Conservation (phyloP, 2,888 invertebrate genomes). For the Bruchidius siliquastri region DNA sequence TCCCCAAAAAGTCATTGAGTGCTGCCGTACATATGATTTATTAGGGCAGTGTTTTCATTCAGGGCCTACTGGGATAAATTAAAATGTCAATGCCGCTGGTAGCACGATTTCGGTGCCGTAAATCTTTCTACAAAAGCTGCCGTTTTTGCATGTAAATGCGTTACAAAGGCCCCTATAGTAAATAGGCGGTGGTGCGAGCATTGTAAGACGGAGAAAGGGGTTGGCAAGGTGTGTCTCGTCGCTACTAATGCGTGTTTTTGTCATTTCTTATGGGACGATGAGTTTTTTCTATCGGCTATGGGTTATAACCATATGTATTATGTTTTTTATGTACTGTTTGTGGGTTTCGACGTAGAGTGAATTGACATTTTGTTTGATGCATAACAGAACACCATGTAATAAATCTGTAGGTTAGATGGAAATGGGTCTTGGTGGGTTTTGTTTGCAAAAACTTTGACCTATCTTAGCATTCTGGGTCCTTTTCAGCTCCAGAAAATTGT, state of each 20-base stretch:
- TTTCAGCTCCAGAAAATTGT: too few relatives aligned
- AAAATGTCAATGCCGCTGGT: conserved; percentile 32
- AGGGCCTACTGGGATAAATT: conserved; percentile 25
- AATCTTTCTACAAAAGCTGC: conserved; percentile 27
- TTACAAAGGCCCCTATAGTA: conserved; percentile 12
- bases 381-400: too few relatives aligned
- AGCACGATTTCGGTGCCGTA: conserved; percentile 31
- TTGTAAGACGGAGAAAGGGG: conserved; percentile 10
- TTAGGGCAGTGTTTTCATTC: conserved; percentile 19
- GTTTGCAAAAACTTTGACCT: too few relatives aligned
- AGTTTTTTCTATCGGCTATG: conserved; percentile 7
- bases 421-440: too few relatives aligned
- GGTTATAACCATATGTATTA: neutral
- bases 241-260: conserved; percentile 17
- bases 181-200: neutral
- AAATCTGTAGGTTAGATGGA: too few relatives aligned
- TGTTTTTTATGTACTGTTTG: neutral
- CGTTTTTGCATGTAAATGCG: conserved; percentile 25
- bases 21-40: conserved; percentile 17
- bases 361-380: neutral
- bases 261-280: conserved; percentile 20
- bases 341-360: neutral
- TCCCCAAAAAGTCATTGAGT: conserved; percentile 17
- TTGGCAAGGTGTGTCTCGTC: conserved; percentile 18
- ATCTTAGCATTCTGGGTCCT: too few relatives aligned